Evolutionary conservation across 2,113 vertebrate genomes (phyloP).

Genomic region (Oxyruncus cristatus): DNA sequence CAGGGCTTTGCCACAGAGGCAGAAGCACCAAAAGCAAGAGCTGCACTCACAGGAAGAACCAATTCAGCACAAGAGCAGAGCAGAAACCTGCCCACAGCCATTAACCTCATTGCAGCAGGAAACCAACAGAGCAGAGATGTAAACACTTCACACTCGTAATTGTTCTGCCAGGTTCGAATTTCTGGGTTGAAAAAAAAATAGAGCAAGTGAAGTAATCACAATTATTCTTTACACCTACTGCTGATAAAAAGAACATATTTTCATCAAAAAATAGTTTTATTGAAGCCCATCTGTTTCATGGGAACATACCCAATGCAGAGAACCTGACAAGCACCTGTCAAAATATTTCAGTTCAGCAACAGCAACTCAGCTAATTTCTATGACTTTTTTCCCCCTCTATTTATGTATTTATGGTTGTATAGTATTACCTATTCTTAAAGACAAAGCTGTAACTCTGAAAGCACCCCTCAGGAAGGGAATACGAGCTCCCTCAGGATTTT

Average conservation of each 20-base stretch:
- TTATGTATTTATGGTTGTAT: background rate
- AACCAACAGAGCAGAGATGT: background rate
- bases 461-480: background rate
- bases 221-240: conserved; percentile 14
- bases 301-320: background rate
- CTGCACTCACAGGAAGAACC: background rate
- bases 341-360: conserved; percentile 51
- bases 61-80: background rate
- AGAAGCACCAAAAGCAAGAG: background rate
- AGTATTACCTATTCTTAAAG: background rate
- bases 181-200: background rate
- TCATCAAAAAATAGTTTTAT: conserved; percentile 15
- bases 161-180: background rate
- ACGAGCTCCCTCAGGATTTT: background rate
- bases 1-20: background rate
- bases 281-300: conserved; percentile 3
- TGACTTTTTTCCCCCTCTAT: background rate
- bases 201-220: background rate
- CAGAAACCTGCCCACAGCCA: background rate
- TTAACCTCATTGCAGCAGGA: background rate
- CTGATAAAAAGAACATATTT: conserved; percentile 15
- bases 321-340: conserved; percentile 59
- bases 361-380: conserved; percentile 41
- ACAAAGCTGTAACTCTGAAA: background rate
- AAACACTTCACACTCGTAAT: background rate